Evolutionary conservation across 2,888 invertebrate species (phyloP), one percentile per base, ranked within the genome.

Genomic region (Villa cingulata): DNA sequence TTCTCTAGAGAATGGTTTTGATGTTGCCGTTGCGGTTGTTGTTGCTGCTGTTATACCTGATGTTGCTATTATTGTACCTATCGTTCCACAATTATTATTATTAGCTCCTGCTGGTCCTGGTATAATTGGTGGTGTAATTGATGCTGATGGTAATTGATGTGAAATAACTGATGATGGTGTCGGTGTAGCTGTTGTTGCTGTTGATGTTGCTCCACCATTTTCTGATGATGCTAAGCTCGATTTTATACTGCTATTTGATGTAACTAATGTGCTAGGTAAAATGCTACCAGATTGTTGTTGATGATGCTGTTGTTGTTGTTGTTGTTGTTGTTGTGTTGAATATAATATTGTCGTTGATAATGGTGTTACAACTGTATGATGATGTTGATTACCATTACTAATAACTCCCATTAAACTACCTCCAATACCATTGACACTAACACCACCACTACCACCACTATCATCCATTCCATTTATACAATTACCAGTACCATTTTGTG

Each of bases 1-100:
- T 68, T 81, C 80, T 54, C 79, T 65, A 40, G 68, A 68, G 54
- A 68, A 70, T 48, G 68, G 68, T 58, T 68, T 68, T 29, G 48
- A 38, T 48, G 41, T 10, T 29, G 19, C 43, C 19, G 40, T 40
- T 43, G 43, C 19, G 34, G 36, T 37, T 39, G 43, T 18, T 18
- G 39, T n/a, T 37, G 46, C 27, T 19, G 42, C 18, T 29, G 45
- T n/a, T 18, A 19, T n/a, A n/a, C n/a, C 4, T 37, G 37, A 23
- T 23, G 23, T 6, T 23, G 23, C 4, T 7, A 23, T 6, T 23
- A 7, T 6, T 23, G 5, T 7, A 6, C 23, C 23, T 6, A 7
- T n/a, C n/a, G 23, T 23, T 4, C 23, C 23, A 4, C 23, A 6
- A 23, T 23, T 23, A 7, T 23, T 23, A 7, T 23, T 7, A n/a